Conservation (phyloP, 2,797 vertebrate genomes). For the Gastrophryne carolinensis region DNA sequence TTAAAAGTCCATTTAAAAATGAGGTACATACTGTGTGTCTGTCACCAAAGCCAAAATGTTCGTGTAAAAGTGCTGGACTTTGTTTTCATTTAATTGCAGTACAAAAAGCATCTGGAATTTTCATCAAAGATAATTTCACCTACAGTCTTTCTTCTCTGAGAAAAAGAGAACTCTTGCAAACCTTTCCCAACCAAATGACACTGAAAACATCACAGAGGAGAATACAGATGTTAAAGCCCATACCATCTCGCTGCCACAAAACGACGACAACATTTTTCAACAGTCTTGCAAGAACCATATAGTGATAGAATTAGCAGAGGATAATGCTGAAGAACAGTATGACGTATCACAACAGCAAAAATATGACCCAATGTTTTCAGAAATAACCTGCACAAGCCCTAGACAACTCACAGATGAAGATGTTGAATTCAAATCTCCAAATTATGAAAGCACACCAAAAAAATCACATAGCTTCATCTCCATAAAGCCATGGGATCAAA, state of each 20-base stretch:
- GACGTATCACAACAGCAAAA: neutral
- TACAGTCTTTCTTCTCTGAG: slow-evolving; percentile 1
- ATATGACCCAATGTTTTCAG: neutral
- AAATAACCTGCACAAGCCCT: neutral
- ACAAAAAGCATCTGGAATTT: neutral
- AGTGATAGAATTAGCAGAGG: neutral
- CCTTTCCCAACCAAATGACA: neutral
- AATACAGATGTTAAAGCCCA: neutral
- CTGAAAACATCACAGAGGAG: neutral
- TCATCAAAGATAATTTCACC: neutral
- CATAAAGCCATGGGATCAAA: neutral
- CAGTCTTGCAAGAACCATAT: neutral
- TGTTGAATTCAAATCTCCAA: neutral
- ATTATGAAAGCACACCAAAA: neutral
- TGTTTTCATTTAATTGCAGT: neutral
- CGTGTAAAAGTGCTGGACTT: neutral
- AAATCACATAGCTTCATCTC: neutral
- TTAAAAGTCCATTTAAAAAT: neutral
- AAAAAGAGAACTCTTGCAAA: neutral
- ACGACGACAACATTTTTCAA: neutral
- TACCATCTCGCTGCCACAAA: neutral
- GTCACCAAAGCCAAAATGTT: neutral
- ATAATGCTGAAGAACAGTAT: neutral
- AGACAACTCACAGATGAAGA: neutral
- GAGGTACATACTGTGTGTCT: neutral